Percentiles rank a stretch among this genome's conserved stretches.
phyloP scores from a whole-genome alignment of 2,888 invertebrate species.

The Oxyteleia sp. region DNA sequence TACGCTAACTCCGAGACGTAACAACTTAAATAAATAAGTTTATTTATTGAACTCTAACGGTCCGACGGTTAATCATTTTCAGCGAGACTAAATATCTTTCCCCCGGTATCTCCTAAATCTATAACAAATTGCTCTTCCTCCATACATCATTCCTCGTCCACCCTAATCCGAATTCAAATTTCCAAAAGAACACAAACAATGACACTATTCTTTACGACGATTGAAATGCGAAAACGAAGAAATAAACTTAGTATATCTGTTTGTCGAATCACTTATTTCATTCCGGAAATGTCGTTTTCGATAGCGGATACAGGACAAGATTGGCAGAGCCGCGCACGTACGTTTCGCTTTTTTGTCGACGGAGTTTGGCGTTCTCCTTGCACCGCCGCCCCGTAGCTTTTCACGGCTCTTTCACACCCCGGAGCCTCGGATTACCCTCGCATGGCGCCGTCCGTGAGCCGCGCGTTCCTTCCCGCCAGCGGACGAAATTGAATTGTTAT shows the following conservation, averaged over 20 bases:
- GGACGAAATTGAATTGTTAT: too few species aligned
- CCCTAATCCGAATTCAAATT: neutral
- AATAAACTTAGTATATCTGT: slow-evolving; percentile 42
- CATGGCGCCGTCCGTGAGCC: slow-evolving; percentile 77
- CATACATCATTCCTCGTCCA: neutral
- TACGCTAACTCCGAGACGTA: too few species aligned
- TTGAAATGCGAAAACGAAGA: slow-evolving; percentile 15
- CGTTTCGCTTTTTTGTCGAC: slow-evolving; percentile 50
- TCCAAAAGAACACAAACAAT: neutral
- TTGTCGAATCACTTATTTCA: slow-evolving; percentile 65
- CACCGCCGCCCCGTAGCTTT: slow-evolving; percentile 56
- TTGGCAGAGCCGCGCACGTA: slow-evolving; percentile 52
- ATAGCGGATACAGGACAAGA: slow-evolving; percentile 63
- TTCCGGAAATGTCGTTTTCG: slow-evolving; percentile 64
- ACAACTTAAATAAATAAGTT: too few species aligned
- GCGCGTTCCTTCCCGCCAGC: too few species aligned
- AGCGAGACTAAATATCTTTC: too few species aligned
- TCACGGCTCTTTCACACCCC: slow-evolving; percentile 70
- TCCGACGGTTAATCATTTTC: too few species aligned
- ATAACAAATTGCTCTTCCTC: neutral
- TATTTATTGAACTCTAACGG: too few species aligned
- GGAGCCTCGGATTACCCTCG: slow-evolving; percentile 66
- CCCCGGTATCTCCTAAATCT: too few species aligned
- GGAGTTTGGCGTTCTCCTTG: slow-evolving; percentile 56
- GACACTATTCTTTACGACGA: slow-evolving; percentile 7